phyloP scores from a whole-genome alignment of 2,888 invertebrate species.

The Cheilosia impressa region DNA sequence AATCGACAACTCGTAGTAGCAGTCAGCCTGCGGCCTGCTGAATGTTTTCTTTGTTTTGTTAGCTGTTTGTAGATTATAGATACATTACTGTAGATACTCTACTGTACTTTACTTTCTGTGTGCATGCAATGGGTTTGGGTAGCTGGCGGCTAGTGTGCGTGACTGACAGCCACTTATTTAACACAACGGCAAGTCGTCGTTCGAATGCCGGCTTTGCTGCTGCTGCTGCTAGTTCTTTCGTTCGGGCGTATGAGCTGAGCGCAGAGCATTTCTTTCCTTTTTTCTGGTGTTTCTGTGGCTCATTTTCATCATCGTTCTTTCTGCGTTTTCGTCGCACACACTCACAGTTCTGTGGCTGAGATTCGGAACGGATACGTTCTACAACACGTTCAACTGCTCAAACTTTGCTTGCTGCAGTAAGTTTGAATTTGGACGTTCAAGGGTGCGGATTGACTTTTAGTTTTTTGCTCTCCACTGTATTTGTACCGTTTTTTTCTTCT shows the following conservation, averaged over 20 bases:
- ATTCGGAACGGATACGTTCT: slow-evolving; percentile 45
- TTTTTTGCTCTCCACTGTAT: slow-evolving; percentile 46
- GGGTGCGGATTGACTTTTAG: slow-evolving; percentile 73
- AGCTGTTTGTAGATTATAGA: slow-evolving; percentile 56
- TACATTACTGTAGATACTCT: slow-evolving; percentile 60
- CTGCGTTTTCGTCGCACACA: slow-evolving; percentile 37
- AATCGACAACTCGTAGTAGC: slow-evolving; percentile 53
- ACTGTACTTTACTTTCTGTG: slow-evolving; percentile 59
- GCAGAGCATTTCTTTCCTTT: slow-evolving; percentile 23
- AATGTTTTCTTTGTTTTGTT: slow-evolving; percentile 50
- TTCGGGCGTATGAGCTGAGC: slow-evolving; percentile 38
- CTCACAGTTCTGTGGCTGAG: background rate
- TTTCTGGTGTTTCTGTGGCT: background rate
- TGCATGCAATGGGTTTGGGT: slow-evolving; percentile 1
- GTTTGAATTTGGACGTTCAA: slow-evolving; percentile 75
- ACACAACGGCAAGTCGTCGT: slow-evolving; percentile 36
- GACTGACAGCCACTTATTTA: slow-evolving; percentile 54
- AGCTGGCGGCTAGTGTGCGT: slow-evolving; percentile 11
- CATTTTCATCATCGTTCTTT: slow-evolving; percentile 37
- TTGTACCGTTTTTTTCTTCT: slow-evolving; percentile 10
- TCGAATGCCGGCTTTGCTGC: slow-evolving; percentile 64
- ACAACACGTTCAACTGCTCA: slow-evolving; percentile 66
- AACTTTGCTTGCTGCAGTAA: slow-evolving; percentile 68
- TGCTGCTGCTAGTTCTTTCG: slow-evolving; percentile 17
- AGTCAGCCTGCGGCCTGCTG: slow-evolving; percentile 16